Conservation (phyloP, 2,797 vertebrate species). For the Danio tinwini region DNA sequence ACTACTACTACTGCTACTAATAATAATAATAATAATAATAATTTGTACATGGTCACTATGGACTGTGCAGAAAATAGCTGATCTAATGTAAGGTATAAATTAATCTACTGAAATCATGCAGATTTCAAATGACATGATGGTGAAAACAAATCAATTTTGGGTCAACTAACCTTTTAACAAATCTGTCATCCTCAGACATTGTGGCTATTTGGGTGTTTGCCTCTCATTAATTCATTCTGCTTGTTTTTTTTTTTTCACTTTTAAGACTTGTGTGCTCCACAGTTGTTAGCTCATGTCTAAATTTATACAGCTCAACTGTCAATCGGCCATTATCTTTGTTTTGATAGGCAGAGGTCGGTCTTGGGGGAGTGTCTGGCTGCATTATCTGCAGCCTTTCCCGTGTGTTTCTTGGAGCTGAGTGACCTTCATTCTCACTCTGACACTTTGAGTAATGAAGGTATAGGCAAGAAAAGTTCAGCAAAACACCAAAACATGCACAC, state of each 20-base stretch:
- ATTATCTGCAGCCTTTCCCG: slow-evolving; percentile 88
- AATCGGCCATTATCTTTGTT: slow-evolving; percentile 49
- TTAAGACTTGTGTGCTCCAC: background rate
- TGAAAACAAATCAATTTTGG: background rate
- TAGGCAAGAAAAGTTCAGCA: slow-evolving; percentile 21
- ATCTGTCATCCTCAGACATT: background rate
- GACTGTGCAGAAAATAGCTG: background rate
- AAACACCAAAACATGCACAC: background rate
- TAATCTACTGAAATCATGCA: background rate
- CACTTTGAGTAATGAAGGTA: slow-evolving; percentile 82
- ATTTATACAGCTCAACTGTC: background rate
- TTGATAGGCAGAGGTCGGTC: slow-evolving; percentile 83
- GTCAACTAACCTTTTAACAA: background rate
- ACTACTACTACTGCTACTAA: too few species aligned
- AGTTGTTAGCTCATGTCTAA: slow-evolving; percentile 36
- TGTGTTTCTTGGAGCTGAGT: slow-evolving; percentile 91
- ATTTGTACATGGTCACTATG: background rate
- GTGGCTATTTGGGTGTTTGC: background rate
- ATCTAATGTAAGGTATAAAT: background rate
- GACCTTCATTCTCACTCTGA: slow-evolving; percentile 87
- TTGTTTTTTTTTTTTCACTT: slow-evolving; percentile 5
- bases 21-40: too few species aligned
- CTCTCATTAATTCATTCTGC: background rate
- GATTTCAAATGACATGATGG: background rate
- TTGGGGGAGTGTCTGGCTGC: slow-evolving; percentile 91